phyloP scores from a whole-genome alignment of 2,888 invertebrate genomes.

The Aspidiotus rigidus region DNA sequence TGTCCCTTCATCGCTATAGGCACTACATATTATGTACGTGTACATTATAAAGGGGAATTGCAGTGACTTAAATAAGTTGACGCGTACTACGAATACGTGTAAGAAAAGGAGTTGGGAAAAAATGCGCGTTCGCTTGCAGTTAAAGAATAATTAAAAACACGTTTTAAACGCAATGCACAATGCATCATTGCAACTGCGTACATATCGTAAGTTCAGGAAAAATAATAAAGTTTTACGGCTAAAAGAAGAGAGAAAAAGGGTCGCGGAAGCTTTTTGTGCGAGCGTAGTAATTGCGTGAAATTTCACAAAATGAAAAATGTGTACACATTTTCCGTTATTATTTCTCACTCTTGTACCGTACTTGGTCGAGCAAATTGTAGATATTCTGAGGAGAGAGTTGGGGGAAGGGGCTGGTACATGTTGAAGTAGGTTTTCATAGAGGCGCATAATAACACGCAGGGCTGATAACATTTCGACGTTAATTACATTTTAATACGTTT shows the following conservation, averaged over 20 bases:
- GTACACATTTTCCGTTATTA: background rate
- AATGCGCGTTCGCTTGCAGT: conserved; percentile 13
- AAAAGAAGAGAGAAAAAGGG: background rate
- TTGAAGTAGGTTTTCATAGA: too few relatives aligned
- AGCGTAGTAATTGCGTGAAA: conserved; percentile 2
- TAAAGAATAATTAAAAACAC: conserved; percentile 26
- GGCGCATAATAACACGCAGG: too few relatives aligned
- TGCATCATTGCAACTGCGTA: conserved; percentile 13
- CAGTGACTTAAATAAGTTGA: too few relatives aligned
- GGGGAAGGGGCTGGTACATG: too few relatives aligned
- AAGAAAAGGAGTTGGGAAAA: background rate
- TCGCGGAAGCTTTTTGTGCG: conserved; percentile 2
- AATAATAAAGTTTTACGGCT: too few relatives aligned
- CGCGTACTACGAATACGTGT: background rate
- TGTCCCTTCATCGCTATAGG: background rate
- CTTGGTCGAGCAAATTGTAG: background rate
- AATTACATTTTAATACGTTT: background rate
- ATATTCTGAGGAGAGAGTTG: background rate
- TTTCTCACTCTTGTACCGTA: background rate
- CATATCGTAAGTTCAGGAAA: too few relatives aligned
- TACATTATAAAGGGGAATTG: too few relatives aligned
- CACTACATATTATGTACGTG: background rate
- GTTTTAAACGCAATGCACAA: conserved; percentile 13
- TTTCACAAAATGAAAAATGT: conserved; percentile 3
- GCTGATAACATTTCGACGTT: background rate